A percentile compares a stretch with the other conserved stretches of the same genome.
Evolutionary conservation across 2,113 vertebrate species (phyloP).

Genomic region (Percopsis transmontana): DNA sequence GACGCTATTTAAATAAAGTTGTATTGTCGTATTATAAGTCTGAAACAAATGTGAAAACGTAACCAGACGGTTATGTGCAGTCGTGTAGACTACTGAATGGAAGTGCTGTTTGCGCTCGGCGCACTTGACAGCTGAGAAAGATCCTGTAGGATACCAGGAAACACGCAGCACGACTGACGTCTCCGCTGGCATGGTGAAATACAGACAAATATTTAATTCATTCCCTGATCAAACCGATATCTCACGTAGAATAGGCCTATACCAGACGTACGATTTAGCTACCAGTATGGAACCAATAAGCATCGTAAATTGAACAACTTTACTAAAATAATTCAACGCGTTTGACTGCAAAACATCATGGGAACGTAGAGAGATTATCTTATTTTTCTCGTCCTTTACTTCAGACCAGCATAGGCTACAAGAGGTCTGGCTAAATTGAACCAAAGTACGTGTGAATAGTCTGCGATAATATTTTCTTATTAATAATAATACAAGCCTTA

Average conservation of each 20-base stretch:
- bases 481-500: neutral
- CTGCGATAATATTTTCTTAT: fast-evolving
- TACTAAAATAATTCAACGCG: neutral
- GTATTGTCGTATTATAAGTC: too few relatives aligned
- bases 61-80: too few relatives aligned
- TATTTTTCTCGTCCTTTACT: too few relatives aligned
- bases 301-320: neutral
- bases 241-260: too few relatives aligned
- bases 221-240: too few relatives aligned
- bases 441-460: neutral
- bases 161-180: slow-evolving; percentile 38
- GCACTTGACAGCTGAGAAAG: slow-evolving; percentile 25
- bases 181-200: slow-evolving; percentile 42
- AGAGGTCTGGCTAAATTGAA: neutral
- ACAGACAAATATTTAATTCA: too few relatives aligned
- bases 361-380: neutral
- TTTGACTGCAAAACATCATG: neutral
- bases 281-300: neutral
- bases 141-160: slow-evolving; percentile 33
- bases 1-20: too few relatives aligned
- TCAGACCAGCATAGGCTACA: too few relatives aligned
- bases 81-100: too few relatives aligned
- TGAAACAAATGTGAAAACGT: too few relatives aligned
- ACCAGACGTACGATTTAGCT: too few relatives aligned
- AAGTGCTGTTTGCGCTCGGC: neutral